phyloP scores from a whole-genome alignment of 2,888 invertebrate species.

The Seira sanloemensis region DNA sequence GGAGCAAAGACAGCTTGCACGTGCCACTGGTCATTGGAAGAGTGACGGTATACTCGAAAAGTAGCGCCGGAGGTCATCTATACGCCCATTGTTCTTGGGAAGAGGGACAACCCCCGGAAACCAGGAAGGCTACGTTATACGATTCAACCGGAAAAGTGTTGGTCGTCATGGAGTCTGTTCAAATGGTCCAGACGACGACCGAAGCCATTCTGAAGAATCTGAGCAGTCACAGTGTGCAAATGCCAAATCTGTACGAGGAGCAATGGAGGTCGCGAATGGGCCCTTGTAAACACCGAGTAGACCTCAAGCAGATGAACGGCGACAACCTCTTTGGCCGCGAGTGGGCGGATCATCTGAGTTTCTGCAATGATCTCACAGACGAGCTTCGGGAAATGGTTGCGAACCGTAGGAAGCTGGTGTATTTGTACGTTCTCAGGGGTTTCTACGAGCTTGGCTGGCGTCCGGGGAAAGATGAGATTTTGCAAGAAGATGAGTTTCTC shows the following conservation, averaged over 20 bases:
- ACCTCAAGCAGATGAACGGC: slow-evolving; percentile 15
- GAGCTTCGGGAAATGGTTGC: background rate
- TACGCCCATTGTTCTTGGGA: background rate
- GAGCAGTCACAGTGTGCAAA: slow-evolving; percentile 14
- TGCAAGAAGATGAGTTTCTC: slow-evolving; percentile 23
- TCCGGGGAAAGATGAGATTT: slow-evolving; percentile 10
- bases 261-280: slow-evolving; percentile 47
- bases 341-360: slow-evolving; percentile 22
- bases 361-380: slow-evolving; percentile 1
- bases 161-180: background rate
- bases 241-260: slow-evolving; percentile 53
- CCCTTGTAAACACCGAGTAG: slow-evolving; percentile 21
- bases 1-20: background rate
- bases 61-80: background rate
- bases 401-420: slow-evolving; percentile 15
- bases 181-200: background rate
- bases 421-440: slow-evolving; percentile 22
- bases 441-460: slow-evolving; percentile 45
- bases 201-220: slow-evolving; percentile 44
- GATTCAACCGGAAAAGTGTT: background rate
- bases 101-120: background rate
- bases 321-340: slow-evolving; percentile 10
- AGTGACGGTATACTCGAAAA: background rate
- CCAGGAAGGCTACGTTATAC: background rate
- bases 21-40: background rate